These are phyloP conservation scores for Pyrgus malvae DNA, from an alignment of 2,888 invertebrate genomes.

Conservation along the genomic window DNA sequence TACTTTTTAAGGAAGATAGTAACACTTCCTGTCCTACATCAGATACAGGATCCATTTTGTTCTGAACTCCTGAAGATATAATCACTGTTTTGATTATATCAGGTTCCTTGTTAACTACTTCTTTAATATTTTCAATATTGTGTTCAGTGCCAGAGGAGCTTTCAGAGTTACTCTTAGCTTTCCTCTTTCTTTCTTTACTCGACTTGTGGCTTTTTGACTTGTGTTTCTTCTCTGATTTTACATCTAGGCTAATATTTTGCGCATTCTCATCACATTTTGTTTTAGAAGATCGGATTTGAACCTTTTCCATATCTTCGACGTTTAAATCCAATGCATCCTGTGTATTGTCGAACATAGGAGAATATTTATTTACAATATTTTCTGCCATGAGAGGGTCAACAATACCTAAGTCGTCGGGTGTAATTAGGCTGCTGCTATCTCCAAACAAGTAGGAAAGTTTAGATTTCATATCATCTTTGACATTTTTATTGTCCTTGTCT, in stretches of 20 bases:
- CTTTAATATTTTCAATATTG: conserved; percentile 23
- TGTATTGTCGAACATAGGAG: conserved; percentile 58
- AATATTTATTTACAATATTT: conserved; percentile 39
- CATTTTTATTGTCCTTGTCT: conserved; percentile 5
- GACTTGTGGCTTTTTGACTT: conserved; percentile 10
- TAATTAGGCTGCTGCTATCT: conserved; percentile 68
- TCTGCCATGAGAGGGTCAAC: conserved; percentile 26
- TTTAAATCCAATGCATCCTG: conserved; percentile 56
- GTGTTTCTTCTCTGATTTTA: conserved; percentile 18
- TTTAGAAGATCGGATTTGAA: conserved; percentile 12
- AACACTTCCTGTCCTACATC: background rate
- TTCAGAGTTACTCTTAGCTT: conserved; percentile 3
- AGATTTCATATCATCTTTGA: conserved; percentile 27
- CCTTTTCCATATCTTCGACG: conserved; percentile 32
- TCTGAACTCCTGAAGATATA: conserved; percentile 58
- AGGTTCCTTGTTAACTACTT: conserved; percentile 31
- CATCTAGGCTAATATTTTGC: conserved; percentile 15
- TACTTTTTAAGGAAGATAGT: background rate
- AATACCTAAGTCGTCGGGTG: conserved; percentile 67
- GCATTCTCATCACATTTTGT: conserved; percentile 29
- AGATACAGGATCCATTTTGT: conserved; percentile 24
- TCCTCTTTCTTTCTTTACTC: conserved; percentile 12
- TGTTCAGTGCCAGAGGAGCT: background rate
- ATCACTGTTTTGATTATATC: conserved; percentile 55
- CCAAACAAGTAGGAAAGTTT: conserved; percentile 69